phyloP scores from a whole-genome alignment of 2,888 invertebrate genomes.

The Holacanthella duospinosa region DNA sequence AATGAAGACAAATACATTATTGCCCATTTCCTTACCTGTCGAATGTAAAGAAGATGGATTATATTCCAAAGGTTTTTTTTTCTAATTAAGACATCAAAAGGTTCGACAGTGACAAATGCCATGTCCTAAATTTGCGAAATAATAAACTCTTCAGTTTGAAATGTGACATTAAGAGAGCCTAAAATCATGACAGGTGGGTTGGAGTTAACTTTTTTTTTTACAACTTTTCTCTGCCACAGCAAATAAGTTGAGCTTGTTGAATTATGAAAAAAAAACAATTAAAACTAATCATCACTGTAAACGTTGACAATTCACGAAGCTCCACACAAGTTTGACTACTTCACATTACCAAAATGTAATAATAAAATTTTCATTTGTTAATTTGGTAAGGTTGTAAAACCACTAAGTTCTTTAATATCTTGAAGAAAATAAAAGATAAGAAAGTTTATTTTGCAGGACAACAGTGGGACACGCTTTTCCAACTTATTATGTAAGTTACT shows the following conservation, averaged over 20 bases:
- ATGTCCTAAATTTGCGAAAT: not conserved
- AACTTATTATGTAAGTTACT: too few species aligned
- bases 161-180: not conserved
- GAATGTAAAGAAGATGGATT: too few species aligned
- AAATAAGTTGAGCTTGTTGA: not conserved
- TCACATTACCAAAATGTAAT: too few species aligned
- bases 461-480: too few species aligned
- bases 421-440: too few species aligned
- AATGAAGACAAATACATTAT: not conserved
- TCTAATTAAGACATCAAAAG: not conserved
- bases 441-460: too few species aligned
- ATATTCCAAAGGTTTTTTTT: not conserved
- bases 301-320: too few species aligned
- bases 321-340: too few species aligned
- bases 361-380: too few species aligned
- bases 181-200: not conserved
- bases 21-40: not conserved
- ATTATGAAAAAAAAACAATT: not conserved
- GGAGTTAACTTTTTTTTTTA: too few species aligned
- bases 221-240: not conserved
- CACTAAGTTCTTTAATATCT: too few species aligned
- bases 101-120: not conserved
- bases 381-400: too few species aligned
- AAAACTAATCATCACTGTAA: not conserved
- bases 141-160: not conserved